Base-by-base conservation (phyloP, 1,140 invertebrate genomes). In the Drosophila nikananu region DNA sequence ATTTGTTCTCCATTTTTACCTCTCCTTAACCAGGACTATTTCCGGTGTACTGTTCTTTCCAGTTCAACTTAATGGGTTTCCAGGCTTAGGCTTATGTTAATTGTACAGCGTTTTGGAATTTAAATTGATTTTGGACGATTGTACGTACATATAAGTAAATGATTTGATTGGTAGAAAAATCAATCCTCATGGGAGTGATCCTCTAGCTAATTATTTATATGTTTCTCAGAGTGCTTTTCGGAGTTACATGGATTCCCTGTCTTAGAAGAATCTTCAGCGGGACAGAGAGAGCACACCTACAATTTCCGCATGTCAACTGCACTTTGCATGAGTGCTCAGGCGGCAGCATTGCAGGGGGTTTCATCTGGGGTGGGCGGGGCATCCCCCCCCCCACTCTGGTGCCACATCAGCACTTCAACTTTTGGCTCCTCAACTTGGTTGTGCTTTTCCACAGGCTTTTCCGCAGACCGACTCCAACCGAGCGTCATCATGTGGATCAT, bases 261-360 rank as follows among this genome's bases (percentile, higher is more conserved):
- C 77, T 57, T 77, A 46, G 63, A 42, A 21, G 52, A n/a, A 35
- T 27, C 44, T 35, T 4, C 46, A 25, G 42, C 19, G 52, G 61
- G 3, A 30, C 27, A 68, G 61, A 54, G n/a, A 51, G 75, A 13
- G 77, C 63, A 79, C 81, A 86, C 78, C 84, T 81, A 90, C 84
- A 90, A 89, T 89, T 89, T 89, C 81, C 84, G 84, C 86, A 84
- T 84, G 84, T 90, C 81, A 89, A 89, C 86, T 90, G 86, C 84
- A 84, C 86, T 89, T 84, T 84, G 86, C 84, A 84, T 89, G 84
- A 84, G 86, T 90, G 84, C 86, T 78, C 32, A 66, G 48, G 66
- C n/a, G 63, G 30, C 17, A 5, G 30, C 17, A 5, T 23, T n/a
- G 27, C 21, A 6, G 19, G 42, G 10, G 10, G 42, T 10, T 10